Base-by-base conservation (phyloP, 2,888 invertebrate species). In the Gnatocerus cornutus region DNA sequence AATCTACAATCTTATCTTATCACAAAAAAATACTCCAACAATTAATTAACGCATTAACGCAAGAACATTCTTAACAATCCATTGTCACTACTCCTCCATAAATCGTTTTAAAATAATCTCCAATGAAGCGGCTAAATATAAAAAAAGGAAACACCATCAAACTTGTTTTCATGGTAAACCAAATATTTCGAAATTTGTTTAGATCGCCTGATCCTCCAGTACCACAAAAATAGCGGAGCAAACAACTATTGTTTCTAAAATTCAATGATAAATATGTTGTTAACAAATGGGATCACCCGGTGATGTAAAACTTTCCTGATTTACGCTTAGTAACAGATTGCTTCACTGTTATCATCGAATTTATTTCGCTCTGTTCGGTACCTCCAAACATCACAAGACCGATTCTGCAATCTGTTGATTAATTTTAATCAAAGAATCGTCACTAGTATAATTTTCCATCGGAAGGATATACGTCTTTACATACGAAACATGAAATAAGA, bases 341-440 rank as follows among this genome's bases (percentile, higher is more conserved):
- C 62, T 21, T 41, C 39, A 62, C 21, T 27, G 50, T 62, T 62
- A 62, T 62, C 50, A 27, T 13, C 48, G 8, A 50, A 50, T n/a
- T 27, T 50, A n/a, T 50, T 50, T 50, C 10, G 21, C 21, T 21
- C 21, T 21, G 21, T 29, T 50, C 10, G 3, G 8, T 29, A 45
- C n/a, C 9, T n/a, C 41, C 27, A 21, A 1, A 59, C 33, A 33
- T 53, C 37, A 53, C 37, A 53, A 37, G 53, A 37, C 14, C n/a
- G 16, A 21, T 62, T 62, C 62, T 62, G 62, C 62, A 62, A 62
- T 41, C 50, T 62, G 62, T 62, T 62, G 48, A 62, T 62, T 39
- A 10, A 27, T 3, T 21, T 14, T 50, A 50, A 62, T 62, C 48
- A 29, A 10, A 45, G n/a, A 43, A 13, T 41, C 56, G 27, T 56